Base-by-base conservation (phyloP, 2,888 invertebrate species). In the Hybos culiciformis region DNA sequence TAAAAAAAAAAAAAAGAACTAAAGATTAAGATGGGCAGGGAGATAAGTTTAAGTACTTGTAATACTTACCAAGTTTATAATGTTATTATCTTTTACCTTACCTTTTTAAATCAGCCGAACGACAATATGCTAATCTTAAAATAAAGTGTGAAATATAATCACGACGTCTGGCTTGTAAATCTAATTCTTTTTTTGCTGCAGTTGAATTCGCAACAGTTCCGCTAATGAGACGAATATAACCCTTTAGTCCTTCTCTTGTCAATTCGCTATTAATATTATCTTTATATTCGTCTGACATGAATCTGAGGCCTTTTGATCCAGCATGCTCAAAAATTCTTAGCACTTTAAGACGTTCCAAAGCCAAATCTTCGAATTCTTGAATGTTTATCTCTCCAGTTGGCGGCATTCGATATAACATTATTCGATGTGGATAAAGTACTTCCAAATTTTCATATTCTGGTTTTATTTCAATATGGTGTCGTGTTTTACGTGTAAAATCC, bases 101-200 rank as follows among this genome's bases (percentile, higher is more conserved):
- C 62, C 65, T 75, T 24, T 84, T 71, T 29, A 90, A 69, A 43
- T 94, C 92, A 51, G 86, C 84, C 18, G 82, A 80, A 55, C 84
- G 75, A 59, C 92, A 94, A 64, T 90, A 96, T 0, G 91, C 91
- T 44, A 98, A 66, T 43, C 94, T 73, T 4, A 97, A 70, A 53
- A 96, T 86, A 61, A 85, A 96, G 63, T 98, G 97, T 1, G 96
- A 90, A 40, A 94, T 75, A 56, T 87, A 83, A 65, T 98, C 97
- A 48, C 77, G 75, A 24, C 75, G 73, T 43, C 86, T 72, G 2
- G 77, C 75, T 57, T 79, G 75, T 34, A 78, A 59, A 56, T 83
- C 80, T 2, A 66, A 57, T 47, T 80, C 79, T 12, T 68, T 69
- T 32, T 72, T 70, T 7, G 69, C 67, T 53, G 68, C 71, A 31